Evolutionary conservation across 2,888 invertebrate genomes (phyloP).

Genomic region (Aleiodes leptofemur): DNA sequence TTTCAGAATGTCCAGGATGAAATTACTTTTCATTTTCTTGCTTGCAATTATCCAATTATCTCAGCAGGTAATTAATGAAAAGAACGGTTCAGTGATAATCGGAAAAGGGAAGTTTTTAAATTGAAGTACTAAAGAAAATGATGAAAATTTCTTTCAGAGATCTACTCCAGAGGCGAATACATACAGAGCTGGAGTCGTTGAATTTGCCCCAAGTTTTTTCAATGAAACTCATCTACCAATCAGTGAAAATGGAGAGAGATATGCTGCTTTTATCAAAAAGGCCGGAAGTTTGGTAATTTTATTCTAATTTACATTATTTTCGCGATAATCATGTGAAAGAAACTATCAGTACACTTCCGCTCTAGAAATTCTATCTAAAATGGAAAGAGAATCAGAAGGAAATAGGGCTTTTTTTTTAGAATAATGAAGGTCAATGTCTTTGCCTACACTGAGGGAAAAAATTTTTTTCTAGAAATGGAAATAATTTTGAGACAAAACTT

Average conservation of each 20-base stretch:
- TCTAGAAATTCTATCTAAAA: not conserved
- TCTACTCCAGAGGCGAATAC: slow-evolving; percentile 54
- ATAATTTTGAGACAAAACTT: too few relatives aligned
- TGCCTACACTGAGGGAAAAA: too few relatives aligned
- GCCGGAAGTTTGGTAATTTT: slow-evolving; percentile 58
- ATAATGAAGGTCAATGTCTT: too few relatives aligned
- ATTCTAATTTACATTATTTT: slow-evolving; percentile 30
- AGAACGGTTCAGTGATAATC: not conserved
- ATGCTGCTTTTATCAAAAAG: slow-evolving; percentile 54
- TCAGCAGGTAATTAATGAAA: slow-evolving; percentile 12
- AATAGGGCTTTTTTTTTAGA: too few relatives aligned
- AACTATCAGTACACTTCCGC: not conserved
- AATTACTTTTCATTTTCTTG: slow-evolving; percentile 6
- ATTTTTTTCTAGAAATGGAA: too few relatives aligned
- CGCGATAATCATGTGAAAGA: not conserved
- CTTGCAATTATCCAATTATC: slow-evolving; percentile 26
- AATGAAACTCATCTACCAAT: slow-evolving; percentile 47
- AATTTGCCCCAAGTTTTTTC: slow-evolving; percentile 56
- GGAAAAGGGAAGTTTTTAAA: not conserved
- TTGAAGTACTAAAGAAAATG: not conserved
- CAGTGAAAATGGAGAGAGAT: slow-evolving; percentile 51
- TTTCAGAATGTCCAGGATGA: slow-evolving; percentile 18
- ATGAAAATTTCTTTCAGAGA: slow-evolving; percentile 46
- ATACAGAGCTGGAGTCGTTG: slow-evolving; percentile 65
- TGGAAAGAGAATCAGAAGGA: too few relatives aligned